phyloP scores from a whole-genome alignment of 2,888 invertebrate species.

The Ganaspis brasiliensis region DNA sequence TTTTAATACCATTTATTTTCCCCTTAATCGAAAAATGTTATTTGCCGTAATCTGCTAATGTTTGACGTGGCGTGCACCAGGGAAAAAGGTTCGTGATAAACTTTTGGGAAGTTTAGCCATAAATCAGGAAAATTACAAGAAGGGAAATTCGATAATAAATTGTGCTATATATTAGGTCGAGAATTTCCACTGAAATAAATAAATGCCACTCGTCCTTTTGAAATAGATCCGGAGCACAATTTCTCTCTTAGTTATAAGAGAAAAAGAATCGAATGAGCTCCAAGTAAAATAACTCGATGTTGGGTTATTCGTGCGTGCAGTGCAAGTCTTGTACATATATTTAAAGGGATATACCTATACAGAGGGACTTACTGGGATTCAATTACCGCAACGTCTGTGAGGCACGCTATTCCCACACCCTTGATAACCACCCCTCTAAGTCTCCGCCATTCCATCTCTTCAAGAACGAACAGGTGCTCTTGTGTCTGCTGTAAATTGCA shows the following conservation, averaged over 20 bases:
- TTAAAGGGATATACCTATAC: constrained; percentile 69
- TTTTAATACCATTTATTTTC: too few species aligned
- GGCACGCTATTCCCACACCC: constrained; percentile 77
- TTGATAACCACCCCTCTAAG: constrained; percentile 61
- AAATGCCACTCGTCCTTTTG: not conserved
- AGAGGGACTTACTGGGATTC: constrained; percentile 77
- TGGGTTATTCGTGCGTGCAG: constrained; percentile 52
- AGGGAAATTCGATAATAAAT: not conserved
- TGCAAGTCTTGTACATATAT: constrained; percentile 68
- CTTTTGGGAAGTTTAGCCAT: too few species aligned
- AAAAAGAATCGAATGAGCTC: constrained; percentile 23
- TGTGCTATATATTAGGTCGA: not conserved
- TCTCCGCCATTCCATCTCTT: constrained; percentile 73
- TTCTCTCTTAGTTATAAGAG: not conserved
- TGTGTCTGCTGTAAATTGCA: constrained; percentile 79
- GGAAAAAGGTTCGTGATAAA: too few species aligned
- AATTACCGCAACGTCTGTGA: constrained; percentile 80
- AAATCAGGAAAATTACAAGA: too few species aligned
- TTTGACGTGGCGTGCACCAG: too few species aligned
- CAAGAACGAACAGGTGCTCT: constrained; percentile 78
- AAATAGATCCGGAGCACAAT: not conserved
- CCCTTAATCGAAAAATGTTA: too few species aligned
- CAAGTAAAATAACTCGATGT: constrained; percentile 45
- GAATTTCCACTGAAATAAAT: not conserved
- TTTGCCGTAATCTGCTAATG: too few species aligned